These are phyloP conservation scores for Dynastes hyllus DNA, from an alignment of 2,888 invertebrate species.

Conservation along the genomic window DNA sequence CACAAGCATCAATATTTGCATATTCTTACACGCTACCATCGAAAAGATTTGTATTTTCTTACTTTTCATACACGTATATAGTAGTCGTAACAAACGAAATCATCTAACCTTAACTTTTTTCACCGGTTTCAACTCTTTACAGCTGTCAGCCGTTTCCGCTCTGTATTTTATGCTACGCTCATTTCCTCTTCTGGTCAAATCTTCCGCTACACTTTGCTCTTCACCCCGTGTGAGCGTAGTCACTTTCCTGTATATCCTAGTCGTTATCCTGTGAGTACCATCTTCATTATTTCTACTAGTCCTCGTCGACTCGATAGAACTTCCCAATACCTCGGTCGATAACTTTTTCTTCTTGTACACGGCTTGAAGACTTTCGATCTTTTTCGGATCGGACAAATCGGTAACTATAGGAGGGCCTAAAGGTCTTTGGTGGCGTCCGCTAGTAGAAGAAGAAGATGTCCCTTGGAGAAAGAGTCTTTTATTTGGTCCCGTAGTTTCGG, in stretches of 20 bases:
- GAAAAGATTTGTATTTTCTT: no score
- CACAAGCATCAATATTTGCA: no score
- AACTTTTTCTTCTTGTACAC: constrained; percentile 87
- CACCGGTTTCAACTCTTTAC: constrained; percentile 74
- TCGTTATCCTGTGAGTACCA: constrained; percentile 88
- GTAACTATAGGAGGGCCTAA: constrained; percentile 68
- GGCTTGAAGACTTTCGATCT: constrained; percentile 79
- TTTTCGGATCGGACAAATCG: constrained; percentile 64
- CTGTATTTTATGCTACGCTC: constrained; percentile 75
- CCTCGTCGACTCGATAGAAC: constrained; percentile 88
- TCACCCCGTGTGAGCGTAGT: constrained; percentile 91
- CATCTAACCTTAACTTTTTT: constrained; percentile 85
- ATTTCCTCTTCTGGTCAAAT: constrained; percentile 76
- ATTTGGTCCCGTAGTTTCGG: constrained; percentile 74
- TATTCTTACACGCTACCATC: no score
- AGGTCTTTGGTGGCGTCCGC: constrained; percentile 51
- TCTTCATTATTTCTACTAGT: constrained; percentile 86
- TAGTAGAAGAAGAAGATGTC: constrained; percentile 68
- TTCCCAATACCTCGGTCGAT: constrained; percentile 89
- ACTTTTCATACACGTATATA: no score
- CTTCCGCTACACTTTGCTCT: constrained; percentile 83
- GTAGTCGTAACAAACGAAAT: constrained; percentile 10
- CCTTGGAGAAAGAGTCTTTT: constrained; percentile 86
- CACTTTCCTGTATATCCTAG: constrained; percentile 90
- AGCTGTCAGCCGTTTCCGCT: constrained; percentile 73